Evolutionary conservation across 2,888 invertebrate species (phyloP), one percentile per base, ranked within the genome.

Genomic region (Meiosimyza platycephala): DNA sequence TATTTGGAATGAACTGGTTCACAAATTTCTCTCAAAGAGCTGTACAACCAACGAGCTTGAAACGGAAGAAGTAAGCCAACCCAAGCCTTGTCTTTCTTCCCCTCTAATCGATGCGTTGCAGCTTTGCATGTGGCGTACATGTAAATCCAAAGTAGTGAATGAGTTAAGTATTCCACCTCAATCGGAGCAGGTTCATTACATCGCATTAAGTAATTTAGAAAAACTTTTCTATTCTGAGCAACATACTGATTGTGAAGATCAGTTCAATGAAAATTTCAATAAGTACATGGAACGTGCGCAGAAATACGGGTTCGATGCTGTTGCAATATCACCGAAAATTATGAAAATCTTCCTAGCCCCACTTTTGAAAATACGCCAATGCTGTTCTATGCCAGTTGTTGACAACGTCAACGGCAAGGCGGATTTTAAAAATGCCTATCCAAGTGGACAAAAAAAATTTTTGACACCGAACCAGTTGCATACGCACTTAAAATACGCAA

Each of bases 121-220:
- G 66, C 78, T 80, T 28, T 78, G 81, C 64, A 80, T 85, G 87
- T 94, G 94, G 93, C 88, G 94, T 65, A 92, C 91, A 13, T 88
- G 90, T 52, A 94, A 94, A 85, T 85, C 86, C 6, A 90, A 91
- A 82, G 92, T 95, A 3, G 80, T 90, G 54, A 87, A 91, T 75
- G 92, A 94, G 87, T 89, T 93, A 63, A 88, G 90, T 64, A 90
- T 94, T 75, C 93, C 93, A 1, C 85, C 87, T n/a, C 92, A 92
- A 84, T 88, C 88, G 0, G 88, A 90, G 71, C 78, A 88, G 59
- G 83, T 90, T 7, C 90, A 92, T 82, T 89, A 89, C 85, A 81
- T 93, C 59, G 88, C 89, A 55, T 91, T 94, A 80, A 90, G 92
- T n/a, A 91, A 93, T 6, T 89, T 94, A 0, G 94, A 95, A 84